Conservation (phyloP, 2,797 vertebrate genomes). For the Dermochelys coriacea region DNA sequence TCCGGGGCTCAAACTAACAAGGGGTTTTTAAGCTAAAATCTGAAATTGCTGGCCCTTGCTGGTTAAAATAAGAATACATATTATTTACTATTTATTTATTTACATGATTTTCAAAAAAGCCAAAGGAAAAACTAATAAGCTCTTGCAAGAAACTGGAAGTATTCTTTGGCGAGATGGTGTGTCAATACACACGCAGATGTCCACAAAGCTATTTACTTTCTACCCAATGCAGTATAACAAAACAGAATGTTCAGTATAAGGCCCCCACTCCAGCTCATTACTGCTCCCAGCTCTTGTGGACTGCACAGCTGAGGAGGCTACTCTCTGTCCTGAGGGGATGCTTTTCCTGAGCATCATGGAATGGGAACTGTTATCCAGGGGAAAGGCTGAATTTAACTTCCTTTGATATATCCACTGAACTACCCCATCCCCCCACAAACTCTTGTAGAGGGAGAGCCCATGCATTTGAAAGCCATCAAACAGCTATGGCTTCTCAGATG, state of each 20-base stretch:
- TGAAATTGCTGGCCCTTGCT: neutral
- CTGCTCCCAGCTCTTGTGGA: neutral
- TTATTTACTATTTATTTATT: neutral
- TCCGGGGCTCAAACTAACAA: neutral
- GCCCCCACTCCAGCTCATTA: no score
- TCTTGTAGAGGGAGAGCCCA: neutral
- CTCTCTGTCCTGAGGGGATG: neutral
- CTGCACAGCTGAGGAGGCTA: conserved; percentile 1
- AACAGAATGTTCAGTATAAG: neutral
- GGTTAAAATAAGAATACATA: neutral
- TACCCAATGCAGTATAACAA: neutral
- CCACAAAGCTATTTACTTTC: neutral
- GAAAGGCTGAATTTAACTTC: conserved; percentile 7
- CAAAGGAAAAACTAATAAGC: neutral
- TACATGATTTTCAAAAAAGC: neutral
- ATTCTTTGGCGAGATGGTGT: neutral
- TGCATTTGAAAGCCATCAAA: neutral
- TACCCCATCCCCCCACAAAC: neutral
- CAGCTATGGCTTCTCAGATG: neutral
- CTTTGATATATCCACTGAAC: neutral
- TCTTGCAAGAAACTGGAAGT: neutral
- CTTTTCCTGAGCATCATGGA: conserved; percentile 3
- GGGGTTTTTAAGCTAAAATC: neutral
- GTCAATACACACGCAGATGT: neutral
- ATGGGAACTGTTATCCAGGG: neutral